These are phyloP conservation scores for Lasioglossum malachurum DNA, from an alignment of 2,888 invertebrate species.

Conservation along the genomic window DNA sequence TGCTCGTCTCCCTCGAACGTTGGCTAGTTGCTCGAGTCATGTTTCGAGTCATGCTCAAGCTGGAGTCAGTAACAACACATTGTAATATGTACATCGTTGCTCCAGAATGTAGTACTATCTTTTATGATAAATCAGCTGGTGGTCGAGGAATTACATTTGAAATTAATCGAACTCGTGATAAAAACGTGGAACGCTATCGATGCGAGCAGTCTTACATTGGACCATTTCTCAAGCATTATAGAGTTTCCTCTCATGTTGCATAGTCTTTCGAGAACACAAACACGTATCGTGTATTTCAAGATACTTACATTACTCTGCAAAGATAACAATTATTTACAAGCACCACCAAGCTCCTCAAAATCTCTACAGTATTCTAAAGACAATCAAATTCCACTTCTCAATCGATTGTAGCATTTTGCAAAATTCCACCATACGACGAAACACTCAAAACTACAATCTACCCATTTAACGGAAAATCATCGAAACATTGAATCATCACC, in stretches of 20 bases:
- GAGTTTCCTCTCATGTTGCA: background rate
- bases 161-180: background rate
- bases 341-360: background rate
- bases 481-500: background rate
- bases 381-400: background rate
- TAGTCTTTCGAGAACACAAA: background rate
- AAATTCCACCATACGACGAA: background rate
- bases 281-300: background rate
- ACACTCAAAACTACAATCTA: background rate
- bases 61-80: background rate
- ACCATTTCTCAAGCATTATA: background rate
- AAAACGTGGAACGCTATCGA: background rate
- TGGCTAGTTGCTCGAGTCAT: background rate
- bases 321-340: no score
- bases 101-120: background rate
- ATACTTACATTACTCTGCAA: background rate
- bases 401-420: background rate
- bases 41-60: background rate
- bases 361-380: background rate
- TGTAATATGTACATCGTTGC: background rate
- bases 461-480: background rate
- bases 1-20: background rate
- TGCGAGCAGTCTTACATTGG: background rate
- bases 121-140: background rate
- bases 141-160: background rate